Evolutionary conservation across 2,797 vertebrate species (phyloP).

Genomic region (Pangasius krempfi): DNA sequence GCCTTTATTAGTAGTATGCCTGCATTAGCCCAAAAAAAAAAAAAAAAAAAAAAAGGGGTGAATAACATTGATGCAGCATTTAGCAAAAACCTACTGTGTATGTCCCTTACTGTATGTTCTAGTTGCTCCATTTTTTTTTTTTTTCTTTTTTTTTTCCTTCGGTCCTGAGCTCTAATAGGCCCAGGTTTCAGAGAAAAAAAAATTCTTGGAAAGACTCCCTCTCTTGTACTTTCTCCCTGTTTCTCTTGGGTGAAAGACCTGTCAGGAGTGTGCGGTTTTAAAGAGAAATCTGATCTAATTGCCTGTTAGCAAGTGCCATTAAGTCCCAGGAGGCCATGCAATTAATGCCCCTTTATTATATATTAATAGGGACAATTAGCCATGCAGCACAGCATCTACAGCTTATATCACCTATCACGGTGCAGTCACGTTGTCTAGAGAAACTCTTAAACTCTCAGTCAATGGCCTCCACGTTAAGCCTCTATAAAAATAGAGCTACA

Average conservation of each 20-base stretch:
- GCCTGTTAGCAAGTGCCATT: slow-evolving; percentile 34
- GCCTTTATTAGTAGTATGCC: slow-evolving; percentile 15
- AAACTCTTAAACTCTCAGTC: background rate
- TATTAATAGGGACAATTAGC: slow-evolving; percentile 42
- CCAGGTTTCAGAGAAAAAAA: background rate
- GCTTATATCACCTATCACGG: background rate
- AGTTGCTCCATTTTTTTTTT: too few species aligned
- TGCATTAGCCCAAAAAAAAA: slow-evolving; percentile 14
- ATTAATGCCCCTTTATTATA: slow-evolving; percentile 40
- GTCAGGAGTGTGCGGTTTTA: background rate
- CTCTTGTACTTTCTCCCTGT: background rate
- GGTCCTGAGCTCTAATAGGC: background rate
- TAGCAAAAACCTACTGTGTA: background rate
- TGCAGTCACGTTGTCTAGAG: background rate
- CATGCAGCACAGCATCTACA: slow-evolving; percentile 8
- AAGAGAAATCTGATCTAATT: slow-evolving; percentile 34
- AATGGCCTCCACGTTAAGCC: background rate
- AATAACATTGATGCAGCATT: slow-evolving; percentile 2
- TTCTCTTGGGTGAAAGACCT: slow-evolving; percentile 15
- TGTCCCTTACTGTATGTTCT: background rate
- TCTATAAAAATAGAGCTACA: background rate
- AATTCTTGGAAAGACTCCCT: background rate
- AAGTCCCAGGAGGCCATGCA: slow-evolving; percentile 32
- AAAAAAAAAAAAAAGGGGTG: background rate
- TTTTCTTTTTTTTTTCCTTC: background rate